Evolutionary conservation across 2,797 vertebrate species (phyloP).

Genomic region (Sciaenops ocellatus): DNA sequence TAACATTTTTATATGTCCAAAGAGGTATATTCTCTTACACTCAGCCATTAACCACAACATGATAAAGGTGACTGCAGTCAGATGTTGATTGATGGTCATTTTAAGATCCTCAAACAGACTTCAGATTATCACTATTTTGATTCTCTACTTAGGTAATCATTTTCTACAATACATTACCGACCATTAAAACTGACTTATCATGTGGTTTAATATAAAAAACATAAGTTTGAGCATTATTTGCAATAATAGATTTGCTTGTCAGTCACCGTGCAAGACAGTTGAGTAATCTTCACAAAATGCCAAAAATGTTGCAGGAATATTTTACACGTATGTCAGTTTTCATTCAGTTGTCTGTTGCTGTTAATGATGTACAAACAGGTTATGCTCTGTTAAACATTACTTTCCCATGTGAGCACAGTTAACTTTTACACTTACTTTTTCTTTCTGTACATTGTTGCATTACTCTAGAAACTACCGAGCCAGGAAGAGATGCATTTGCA

Average conservation of each 20-base stretch:
- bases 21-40: background rate
- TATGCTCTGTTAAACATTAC: constrained; percentile 65
- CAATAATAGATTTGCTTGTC: background rate
- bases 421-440: constrained; percentile 18
- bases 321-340: background rate
- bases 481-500: constrained; percentile 35
- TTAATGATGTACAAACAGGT: constrained; percentile 50
- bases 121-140: background rate
- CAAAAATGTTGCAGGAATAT: background rate
- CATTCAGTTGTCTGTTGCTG: constrained; percentile 6
- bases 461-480: background rate
- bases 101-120: background rate
- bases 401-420: constrained; percentile 44
- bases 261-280: background rate
- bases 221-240: background rate
- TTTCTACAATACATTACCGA: background rate
- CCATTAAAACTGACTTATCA: background rate
- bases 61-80: background rate
- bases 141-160: background rate
- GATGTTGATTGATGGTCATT: background rate
- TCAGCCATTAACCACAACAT: background rate
- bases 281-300: too few species aligned
- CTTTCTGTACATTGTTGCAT: background rate
- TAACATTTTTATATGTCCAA: background rate
- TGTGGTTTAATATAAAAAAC: background rate